Evolutionary conservation across 2,113 vertebrate genomes (phyloP), one percentile per base, ranked within the genome.

Genomic region (Otolemur garnettii): DNA sequence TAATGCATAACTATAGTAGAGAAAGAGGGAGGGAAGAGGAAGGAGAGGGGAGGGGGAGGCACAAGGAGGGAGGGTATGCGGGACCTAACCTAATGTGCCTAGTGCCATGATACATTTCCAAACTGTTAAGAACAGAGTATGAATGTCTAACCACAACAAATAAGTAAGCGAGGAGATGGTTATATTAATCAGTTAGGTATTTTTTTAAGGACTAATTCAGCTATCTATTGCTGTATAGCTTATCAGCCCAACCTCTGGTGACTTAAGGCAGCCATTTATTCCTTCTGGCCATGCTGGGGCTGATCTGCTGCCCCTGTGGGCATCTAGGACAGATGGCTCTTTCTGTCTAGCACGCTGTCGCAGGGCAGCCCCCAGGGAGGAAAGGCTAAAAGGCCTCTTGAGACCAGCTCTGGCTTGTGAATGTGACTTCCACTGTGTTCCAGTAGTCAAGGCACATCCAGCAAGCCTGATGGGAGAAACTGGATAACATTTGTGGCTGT

Each of bases 121-220:
- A 50, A 50, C 45, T 50, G 45, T 50, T 50, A 50, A 50, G 45
- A 50, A 50, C 10, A 50, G 45, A 8, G 45, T 50, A 50, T 8
- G 45, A 50, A 8, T 50, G 45, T 50, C 8, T 50, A 9, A 50
- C 45, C 45, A 50, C 45, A 9, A 50, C 45, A 50, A 50, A 50
- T 50, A 9, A 50, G 8, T 50, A 50, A 50, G 45, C 45, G 45
- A 50, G 45, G 45, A 50, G 45, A 50, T 10, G 45, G 45, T 9
- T 50, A 50, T 50, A 10, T 50, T 50, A 50, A 50, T 9, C 45
- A 50, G 45, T 45, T 45, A 9, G 45, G 45, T 50, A 50, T 50
- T 90, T n/a, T n/a, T 14, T 6, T 19, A 57, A 0, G 0, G 6
- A 6, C 2, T 9, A 17, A 59, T 19, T 7, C 8, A 9, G 8